Conservation (phyloP, 2,888 invertebrate species). For the Nebria brevicollis region DNA sequence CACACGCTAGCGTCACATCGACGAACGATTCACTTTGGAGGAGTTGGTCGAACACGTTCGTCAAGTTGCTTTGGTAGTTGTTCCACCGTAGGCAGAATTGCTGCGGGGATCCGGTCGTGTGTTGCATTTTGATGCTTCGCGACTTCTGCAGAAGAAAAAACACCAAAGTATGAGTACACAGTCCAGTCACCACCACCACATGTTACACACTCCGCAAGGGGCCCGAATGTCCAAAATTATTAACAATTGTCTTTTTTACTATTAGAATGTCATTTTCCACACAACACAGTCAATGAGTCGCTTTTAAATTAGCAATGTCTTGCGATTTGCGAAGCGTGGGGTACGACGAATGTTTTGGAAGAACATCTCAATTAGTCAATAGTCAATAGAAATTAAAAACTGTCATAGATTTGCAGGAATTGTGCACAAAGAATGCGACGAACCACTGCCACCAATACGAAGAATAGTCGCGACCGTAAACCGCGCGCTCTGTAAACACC, state of each 20-base stretch:
- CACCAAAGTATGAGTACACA: conserved; percentile 55
- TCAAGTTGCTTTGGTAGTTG: conserved; percentile 90
- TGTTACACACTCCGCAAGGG: conserved; percentile 43
- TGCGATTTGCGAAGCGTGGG: background rate
- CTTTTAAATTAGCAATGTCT: background rate
- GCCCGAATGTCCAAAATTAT: conserved; percentile 52
- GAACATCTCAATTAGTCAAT: background rate
- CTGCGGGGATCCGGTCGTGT: conserved; percentile 72
- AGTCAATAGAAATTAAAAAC: background rate
- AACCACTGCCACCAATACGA: too few relatives aligned
- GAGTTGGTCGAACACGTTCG: conserved; percentile 89
- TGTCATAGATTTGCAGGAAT: too few relatives aligned
- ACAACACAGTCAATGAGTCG: background rate
- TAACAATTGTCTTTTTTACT: too few relatives aligned
- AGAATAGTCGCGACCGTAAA: too few relatives aligned
- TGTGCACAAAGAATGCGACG: too few relatives aligned
- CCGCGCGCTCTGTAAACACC: too few relatives aligned
- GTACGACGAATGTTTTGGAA: background rate
- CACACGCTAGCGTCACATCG: conserved; percentile 91
- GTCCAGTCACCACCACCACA: conserved; percentile 17
- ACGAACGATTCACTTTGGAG: conserved; percentile 90
- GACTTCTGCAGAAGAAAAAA: conserved; percentile 40
- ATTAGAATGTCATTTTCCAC: background rate
- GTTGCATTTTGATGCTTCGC: conserved; percentile 52
- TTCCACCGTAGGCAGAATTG: conserved; percentile 94